Evolutionary conservation across 1,140 invertebrate genomes (phyloP), one percentile per base, ranked within the genome.

Genomic region (Apolygus lucorum): DNA sequence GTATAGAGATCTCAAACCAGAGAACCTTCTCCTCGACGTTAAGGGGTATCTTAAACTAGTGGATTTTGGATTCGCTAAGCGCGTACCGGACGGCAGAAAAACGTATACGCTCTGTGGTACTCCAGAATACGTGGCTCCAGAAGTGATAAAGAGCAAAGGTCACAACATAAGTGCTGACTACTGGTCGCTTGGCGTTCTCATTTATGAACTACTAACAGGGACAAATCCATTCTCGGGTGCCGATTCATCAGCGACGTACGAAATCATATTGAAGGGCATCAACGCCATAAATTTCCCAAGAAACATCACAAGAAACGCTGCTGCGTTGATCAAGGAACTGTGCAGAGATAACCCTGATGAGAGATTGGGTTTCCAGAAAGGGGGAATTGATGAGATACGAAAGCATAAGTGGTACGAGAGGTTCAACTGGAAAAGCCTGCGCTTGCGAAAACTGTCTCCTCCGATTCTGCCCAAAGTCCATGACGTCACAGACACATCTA

Each of bases 191-290:
- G 96, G 96, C 75, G 90, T 95, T 74, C 84, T 97, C n/a, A 96
- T 96, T 88, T 97, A 90, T 77, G 95, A 97, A 81, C 80, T 98
- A 11, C 84, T 97, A 8, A 86, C 86, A 78, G 92, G 88, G 4
- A 91, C 89, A 1, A 96, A 96, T 49, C 96, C 96, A 8, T 98
- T 98, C 79, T 92, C 93, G 65, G 95, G 95, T 1, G 86, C 89
- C 0, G 97, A 99, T 82, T 96, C 96, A 0, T 99, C 99, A 96
- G 96, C 95, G 79, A 99, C 96, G 0, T 99, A 99, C 79, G 99
- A 99, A 76, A 95, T 99, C 71, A 99, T 99, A 76, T 82, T 99
- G 54, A 98, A 98, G 80, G 97, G 97, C 63, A 98, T 99, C 62
- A 96, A 99, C 79, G 95, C 94, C 26, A 92, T 96, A 71, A 95